phyloP scores from a whole-genome alignment of 2,113 vertebrate species.

The Corythornis madagascariensis region DNA sequence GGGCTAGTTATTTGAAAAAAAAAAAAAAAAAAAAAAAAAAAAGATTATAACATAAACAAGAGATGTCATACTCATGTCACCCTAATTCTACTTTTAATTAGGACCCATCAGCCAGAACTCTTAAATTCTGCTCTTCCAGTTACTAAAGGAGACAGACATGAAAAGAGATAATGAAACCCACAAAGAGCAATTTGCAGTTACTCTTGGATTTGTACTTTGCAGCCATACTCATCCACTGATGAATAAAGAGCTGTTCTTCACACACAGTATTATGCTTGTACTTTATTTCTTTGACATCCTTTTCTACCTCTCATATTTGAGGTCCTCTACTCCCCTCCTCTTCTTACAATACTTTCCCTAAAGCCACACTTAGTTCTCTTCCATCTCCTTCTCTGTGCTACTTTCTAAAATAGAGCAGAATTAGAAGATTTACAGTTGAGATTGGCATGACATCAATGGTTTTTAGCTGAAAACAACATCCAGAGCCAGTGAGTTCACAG shows the following conservation, averaged over 20 bases:
- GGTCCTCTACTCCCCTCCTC: not conserved
- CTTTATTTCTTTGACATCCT: not conserved
- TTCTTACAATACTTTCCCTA: not conserved
- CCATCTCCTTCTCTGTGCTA: not conserved
- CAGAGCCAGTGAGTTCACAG: not conserved
- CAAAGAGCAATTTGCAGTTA: not conserved
- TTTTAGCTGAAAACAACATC: not conserved
- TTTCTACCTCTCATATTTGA: not conserved
- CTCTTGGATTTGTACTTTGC: not conserved
- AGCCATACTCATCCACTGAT: not conserved
- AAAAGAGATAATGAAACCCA: not conserved
- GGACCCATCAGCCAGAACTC: not conserved
- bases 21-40: not conserved
- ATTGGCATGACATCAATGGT: not conserved
- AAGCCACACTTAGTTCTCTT: not conserved
- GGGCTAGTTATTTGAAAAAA: conserved; percentile 80
- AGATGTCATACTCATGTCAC: not conserved
- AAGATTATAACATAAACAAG: not conserved
- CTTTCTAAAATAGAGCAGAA: not conserved
- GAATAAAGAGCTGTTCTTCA: not conserved
- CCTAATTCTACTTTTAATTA: not conserved
- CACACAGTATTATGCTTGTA: not conserved
- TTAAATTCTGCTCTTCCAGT: not conserved
- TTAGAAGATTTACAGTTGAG: not conserved
- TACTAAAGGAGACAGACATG: not conserved